Evolutionary conservation across 2,113 vertebrate genomes (phyloP).

Genomic region (Cololabis saira): DNA sequence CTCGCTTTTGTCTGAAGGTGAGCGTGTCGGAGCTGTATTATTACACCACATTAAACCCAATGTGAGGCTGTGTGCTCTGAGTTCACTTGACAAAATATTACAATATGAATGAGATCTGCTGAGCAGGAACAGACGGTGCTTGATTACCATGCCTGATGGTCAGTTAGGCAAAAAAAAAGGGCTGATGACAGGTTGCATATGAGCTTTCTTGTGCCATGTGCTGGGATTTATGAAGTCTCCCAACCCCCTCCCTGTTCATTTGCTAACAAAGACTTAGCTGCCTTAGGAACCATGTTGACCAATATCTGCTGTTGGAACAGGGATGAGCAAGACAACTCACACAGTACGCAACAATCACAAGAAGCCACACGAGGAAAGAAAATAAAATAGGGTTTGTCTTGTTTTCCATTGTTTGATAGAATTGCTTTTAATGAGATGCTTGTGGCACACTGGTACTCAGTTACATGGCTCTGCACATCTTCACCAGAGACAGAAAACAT

Average conservation of each 20-base stretch:
- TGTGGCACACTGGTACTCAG: constrained; percentile 14
- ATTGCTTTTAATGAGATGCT: constrained; percentile 32
- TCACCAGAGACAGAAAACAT: constrained; percentile 20
- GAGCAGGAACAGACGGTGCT: constrained; percentile 27
- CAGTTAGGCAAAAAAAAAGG: constrained; percentile 10
- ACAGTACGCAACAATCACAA: constrained; percentile 4
- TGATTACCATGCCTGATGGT: constrained; percentile 48
- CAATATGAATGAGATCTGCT: constrained; percentile 66
- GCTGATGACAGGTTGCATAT: constrained; percentile 1
- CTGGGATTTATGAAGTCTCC: neutral
- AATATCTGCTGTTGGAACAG: constrained; percentile 29
- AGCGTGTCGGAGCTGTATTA: constrained; percentile 9
- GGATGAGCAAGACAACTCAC: constrained; percentile 18
- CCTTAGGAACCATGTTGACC: constrained; percentile 13
- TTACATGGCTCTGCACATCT: constrained; percentile 13
- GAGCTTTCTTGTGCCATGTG: constrained; percentile 2
- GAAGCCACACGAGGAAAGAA: neutral
- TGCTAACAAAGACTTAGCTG: constrained; percentile 20
- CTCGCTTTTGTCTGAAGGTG: constrained; percentile 52
- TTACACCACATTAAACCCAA: constrained; percentile 30
- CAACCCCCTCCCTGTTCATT: neutral
- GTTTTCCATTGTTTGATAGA: constrained; percentile 27
- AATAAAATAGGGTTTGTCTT: constrained; percentile 35
- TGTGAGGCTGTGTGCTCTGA: constrained; percentile 43
- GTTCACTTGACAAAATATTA: constrained; percentile 66